Evolutionary conservation across 53 echinoderm and acorn worm genomes (phyloP).

Genomic region (Actinopyga echinites): DNA sequence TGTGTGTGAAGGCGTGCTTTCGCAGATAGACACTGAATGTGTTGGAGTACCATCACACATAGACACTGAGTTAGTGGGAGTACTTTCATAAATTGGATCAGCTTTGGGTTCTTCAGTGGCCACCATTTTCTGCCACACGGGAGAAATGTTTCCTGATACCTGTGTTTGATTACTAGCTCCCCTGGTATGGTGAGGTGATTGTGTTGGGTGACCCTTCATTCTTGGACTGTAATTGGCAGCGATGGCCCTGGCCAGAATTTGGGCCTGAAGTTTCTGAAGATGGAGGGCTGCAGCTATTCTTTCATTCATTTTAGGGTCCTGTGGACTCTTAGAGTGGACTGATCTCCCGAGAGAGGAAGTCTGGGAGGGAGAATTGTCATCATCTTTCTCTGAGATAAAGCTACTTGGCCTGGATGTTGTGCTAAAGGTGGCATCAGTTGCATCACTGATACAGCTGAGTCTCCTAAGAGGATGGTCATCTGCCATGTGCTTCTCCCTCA

Average conservation of each 20-base stretch:
- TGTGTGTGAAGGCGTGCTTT: conserved; percentile 53
- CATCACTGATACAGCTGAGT: conserved; percentile 95
- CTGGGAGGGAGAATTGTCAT: conserved; percentile 55
- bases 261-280: conserved; percentile 61
- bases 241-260: conserved; percentile 39
- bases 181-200: conserved; percentile 20
- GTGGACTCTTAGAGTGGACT: conserved; percentile 24
- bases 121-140: conserved; percentile 91
- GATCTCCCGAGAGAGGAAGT: conserved; percentile 35
- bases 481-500: conserved; percentile 94
- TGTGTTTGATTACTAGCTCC: conserved; percentile 38
- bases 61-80: conserved; percentile 31
- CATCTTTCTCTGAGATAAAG: conserved; percentile 80
- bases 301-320: conserved; percentile 50
- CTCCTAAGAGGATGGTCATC: conserved; percentile 79
- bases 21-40: conserved; percentile 49
- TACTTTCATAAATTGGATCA: conserved; percentile 41
- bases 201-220: conserved; percentile 45
- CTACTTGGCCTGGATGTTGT: conserved; percentile 90
- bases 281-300: conserved; percentile 42
- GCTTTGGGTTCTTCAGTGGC: conserved; percentile 4
- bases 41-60: conserved; percentile 9
- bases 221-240: conserved; percentile 45
- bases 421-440: conserved; percentile 93
- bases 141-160: conserved; percentile 64